Percentiles rank a stretch among this genome's conserved stretches.
These are phyloP conservation scores for Burhinus oedicnemus DNA, from an alignment of 2,113 vertebrate genomes.

Conservation along the genomic window DNA sequence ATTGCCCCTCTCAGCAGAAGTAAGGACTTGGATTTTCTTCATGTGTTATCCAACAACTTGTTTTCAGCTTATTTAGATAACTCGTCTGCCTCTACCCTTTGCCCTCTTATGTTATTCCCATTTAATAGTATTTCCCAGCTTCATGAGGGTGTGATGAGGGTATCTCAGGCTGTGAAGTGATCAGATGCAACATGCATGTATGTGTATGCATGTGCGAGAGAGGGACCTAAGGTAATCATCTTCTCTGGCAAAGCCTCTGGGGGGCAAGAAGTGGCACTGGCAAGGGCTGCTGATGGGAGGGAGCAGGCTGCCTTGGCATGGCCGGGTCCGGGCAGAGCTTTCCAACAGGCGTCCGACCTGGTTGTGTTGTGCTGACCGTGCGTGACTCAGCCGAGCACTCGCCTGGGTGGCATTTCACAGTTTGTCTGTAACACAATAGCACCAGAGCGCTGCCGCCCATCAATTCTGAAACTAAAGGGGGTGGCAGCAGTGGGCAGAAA, in stretches of 20 bases:
- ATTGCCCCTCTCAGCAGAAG: background rate
- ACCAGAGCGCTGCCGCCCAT: background rate
- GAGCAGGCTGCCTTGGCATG: background rate
- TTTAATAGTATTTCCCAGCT: constrained; percentile 29
- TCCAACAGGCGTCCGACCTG: fast-evolving
- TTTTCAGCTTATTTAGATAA: constrained; percentile 2
- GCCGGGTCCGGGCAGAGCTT: background rate
- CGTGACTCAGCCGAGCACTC: background rate
- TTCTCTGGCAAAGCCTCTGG: background rate
- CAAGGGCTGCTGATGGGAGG: background rate
- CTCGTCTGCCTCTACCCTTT: background rate
- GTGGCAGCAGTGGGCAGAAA: constrained; percentile 44
- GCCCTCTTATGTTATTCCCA: background rate
- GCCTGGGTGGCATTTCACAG: background rate
- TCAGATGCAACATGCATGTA: background rate
- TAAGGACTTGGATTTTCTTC: background rate
- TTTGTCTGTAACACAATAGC: background rate
- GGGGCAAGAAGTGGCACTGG: background rate
- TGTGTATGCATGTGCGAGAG: background rate
- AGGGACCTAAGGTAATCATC: background rate
- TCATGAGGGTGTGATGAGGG: background rate
- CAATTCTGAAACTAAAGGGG: constrained; percentile 26
- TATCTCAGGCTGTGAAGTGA: background rate
- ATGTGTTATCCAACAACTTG: background rate
- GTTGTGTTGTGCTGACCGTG: background rate